Evolutionary conservation across 2,113 vertebrate species (phyloP).

Genomic region (Erythrocercus mccallii): DNA sequence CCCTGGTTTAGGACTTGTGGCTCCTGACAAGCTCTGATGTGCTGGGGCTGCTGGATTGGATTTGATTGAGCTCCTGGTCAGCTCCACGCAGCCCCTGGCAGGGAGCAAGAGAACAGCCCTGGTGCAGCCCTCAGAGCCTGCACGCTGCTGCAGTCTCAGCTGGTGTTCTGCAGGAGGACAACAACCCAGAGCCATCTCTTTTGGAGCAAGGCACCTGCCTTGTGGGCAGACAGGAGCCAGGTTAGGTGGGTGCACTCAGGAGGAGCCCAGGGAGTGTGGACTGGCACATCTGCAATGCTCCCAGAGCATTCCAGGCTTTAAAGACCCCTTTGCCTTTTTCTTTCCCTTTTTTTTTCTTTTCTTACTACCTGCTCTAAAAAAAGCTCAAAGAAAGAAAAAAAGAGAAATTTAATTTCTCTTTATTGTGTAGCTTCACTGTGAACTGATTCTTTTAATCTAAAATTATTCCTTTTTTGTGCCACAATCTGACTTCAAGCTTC

Average conservation of each 20-base stretch:
- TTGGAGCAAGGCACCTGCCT: neutral
- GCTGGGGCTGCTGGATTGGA: neutral
- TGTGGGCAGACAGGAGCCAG: neutral
- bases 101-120: neutral
- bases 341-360: neutral
- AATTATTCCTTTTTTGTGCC: slow-evolving; percentile 24
- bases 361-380: neutral
- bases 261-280: neutral
- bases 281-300: neutral
- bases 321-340: neutral
- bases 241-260: neutral
- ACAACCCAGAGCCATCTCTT: neutral
- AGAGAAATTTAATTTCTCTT: neutral
- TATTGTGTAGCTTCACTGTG: neutral
- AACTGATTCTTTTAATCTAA: slow-evolving; percentile 38
- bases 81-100: fast-evolving
- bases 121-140: neutral
- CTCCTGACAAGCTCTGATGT: neutral
- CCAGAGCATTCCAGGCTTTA: neutral
- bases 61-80: neutral
- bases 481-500: slow-evolving; percentile 23
- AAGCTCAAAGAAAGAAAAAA: neutral
- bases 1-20: neutral
- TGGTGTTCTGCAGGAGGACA: neutral
- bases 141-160: neutral